Conservation (phyloP, 92 coral and sea anemone species). For the Porites lobata region DNA sequence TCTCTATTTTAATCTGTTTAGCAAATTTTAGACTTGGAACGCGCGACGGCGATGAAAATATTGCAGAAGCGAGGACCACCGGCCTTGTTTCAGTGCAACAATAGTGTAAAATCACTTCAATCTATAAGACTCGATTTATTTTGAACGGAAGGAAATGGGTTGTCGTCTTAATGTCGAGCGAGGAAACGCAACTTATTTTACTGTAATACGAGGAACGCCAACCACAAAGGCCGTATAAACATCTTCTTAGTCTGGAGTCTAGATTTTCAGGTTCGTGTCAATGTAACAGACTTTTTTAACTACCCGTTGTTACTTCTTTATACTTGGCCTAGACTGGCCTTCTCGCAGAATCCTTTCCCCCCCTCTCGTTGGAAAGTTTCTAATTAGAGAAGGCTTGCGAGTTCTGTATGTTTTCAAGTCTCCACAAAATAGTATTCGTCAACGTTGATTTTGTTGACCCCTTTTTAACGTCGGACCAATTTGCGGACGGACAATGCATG, state of each 20-base stretch:
- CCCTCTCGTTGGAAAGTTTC: no score
- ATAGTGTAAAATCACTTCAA: neutral
- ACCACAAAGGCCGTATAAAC: no score
- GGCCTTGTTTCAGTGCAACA: neutral
- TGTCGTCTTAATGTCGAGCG: constrained; percentile 23
- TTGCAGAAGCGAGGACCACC: constrained; percentile 31
- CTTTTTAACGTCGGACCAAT: neutral
- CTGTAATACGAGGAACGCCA: no score
- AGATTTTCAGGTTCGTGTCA: no score
- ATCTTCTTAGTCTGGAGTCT: no score
- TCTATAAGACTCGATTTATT: neutral
- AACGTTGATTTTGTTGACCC: neutral
- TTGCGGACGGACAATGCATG: neutral
- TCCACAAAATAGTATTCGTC: no score
- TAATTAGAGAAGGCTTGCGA: no score
- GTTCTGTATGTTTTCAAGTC: no score
- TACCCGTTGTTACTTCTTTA: no score
- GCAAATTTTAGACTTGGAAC: neutral
- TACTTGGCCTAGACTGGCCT: no score
- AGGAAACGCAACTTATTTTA: constrained; percentile 22
- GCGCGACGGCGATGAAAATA: constrained; percentile 16
- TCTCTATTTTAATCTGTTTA: neutral
- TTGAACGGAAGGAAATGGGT: constrained; percentile 30
- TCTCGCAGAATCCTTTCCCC: no score
- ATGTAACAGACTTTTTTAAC: no score